These are phyloP conservation scores for Scaptomyza montana DNA, from an alignment of 1,140 invertebrate genomes.

Conservation along the genomic window DNA sequence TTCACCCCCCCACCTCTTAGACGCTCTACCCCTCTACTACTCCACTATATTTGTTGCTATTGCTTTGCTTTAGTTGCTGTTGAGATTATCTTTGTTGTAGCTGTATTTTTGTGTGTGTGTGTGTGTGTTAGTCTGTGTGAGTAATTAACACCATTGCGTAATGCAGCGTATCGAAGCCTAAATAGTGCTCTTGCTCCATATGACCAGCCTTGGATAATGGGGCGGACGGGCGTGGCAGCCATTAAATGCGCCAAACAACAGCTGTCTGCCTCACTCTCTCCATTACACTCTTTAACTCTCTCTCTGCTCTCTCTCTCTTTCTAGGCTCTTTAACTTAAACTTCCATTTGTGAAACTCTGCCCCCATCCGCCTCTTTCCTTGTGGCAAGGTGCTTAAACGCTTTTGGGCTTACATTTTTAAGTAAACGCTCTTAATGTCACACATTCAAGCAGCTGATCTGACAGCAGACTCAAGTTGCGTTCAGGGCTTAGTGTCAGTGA, in stretches of 20 bases:
- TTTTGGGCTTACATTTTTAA: conserved; percentile 61
- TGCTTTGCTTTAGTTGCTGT: conserved; percentile 57
- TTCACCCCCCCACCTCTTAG: not conserved
- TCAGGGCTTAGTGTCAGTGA: conserved; percentile 53
- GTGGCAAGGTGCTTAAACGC: conserved; percentile 64
- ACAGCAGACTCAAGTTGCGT: conserved; percentile 33
- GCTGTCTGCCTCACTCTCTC: conserved; percentile 19
- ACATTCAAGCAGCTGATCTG: conserved; percentile 43
- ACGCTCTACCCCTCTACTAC: not conserved
- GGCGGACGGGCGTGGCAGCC: conserved; percentile 38
- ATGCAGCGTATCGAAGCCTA: conserved; percentile 83
- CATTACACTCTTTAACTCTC: not conserved
- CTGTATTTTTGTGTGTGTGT: conserved; percentile 10
- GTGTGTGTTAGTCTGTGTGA: conserved; percentile 57
- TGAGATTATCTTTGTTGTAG: conserved; percentile 59
- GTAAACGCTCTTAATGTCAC: conserved; percentile 51
- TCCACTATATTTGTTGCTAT: conserved; percentile 1
- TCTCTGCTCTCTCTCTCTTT: conserved; percentile 4
- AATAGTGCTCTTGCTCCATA: conserved; percentile 79
- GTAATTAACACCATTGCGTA: conserved; percentile 83
- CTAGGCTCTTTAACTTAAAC: conserved; percentile 16
- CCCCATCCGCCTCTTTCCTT: conserved; percentile 12
- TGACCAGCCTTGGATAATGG: conserved; percentile 51
- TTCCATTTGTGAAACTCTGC: conserved; percentile 52
- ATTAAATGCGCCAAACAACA: conserved; percentile 44